These are phyloP conservation scores for Chironomus tentans DNA, from an alignment of 2,888 invertebrate species.

Conservation along the genomic window DNA sequence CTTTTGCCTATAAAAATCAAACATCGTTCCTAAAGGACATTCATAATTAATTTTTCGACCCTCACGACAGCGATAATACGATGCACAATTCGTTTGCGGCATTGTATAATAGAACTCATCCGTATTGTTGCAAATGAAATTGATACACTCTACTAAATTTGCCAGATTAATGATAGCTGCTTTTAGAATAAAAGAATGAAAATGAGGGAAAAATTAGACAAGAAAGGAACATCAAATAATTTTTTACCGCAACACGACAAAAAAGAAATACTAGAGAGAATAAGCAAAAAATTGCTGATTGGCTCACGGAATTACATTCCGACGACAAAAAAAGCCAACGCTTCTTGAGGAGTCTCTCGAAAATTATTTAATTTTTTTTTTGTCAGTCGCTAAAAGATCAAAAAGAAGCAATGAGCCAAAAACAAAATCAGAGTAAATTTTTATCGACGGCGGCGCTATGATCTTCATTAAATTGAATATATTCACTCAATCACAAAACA, in stretches of 20 bases:
- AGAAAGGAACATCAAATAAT: not conserved
- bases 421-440: not conserved
- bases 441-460: not conserved
- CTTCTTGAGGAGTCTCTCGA: not conserved
- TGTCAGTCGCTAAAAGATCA: not conserved
- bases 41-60: slow-evolving; percentile 41
- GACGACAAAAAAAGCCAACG: not conserved
- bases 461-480: slow-evolving; percentile 6
- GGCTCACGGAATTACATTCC: not conserved
- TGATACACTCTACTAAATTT: not conserved
- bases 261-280: too few species aligned
- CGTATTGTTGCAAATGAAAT: slow-evolving; percentile 1
- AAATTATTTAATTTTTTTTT: not conserved
- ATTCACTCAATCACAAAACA: not conserved
- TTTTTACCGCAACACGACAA: not conserved
- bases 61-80: slow-evolving; percentile 49
- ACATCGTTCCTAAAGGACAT: slow-evolving; percentile 49
- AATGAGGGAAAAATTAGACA: not conserved
- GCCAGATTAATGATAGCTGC: not conserved
- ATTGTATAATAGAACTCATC: slow-evolving; percentile 43
- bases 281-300: too few species aligned
- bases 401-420: not conserved
- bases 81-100: slow-evolving; percentile 49
- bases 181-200: not conserved
- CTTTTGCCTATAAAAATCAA: slow-evolving; percentile 47